Conservation (phyloP, 2,888 invertebrate species). For the Aphrophora alni region DNA sequence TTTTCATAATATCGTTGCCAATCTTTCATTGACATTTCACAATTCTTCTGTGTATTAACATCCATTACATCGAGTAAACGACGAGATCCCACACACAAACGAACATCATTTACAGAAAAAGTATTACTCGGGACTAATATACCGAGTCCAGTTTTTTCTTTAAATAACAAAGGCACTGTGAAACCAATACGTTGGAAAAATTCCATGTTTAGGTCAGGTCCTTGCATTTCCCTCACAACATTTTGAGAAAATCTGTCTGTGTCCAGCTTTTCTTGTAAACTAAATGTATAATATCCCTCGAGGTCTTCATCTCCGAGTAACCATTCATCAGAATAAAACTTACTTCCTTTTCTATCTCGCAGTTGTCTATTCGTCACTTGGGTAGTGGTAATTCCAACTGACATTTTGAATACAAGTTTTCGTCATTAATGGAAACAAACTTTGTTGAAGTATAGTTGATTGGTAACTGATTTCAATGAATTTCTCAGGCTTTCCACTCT, state of each 20-base stretch:
- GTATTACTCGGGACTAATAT: constrained; percentile 85
- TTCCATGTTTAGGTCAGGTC: constrained; percentile 60
- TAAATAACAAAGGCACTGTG: constrained; percentile 79
- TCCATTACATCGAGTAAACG: constrained; percentile 97
- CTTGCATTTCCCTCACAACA: constrained; percentile 87
- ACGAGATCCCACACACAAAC: constrained; percentile 89
- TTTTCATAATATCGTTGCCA: constrained; percentile 83
- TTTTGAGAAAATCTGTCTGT: constrained; percentile 77
- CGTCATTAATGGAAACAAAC: neutral
- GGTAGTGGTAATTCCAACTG: neutral
- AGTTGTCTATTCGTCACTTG: neutral
- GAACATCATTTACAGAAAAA: constrained; percentile 93
- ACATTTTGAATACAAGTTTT: neutral
- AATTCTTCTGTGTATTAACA: constrained; percentile 96
- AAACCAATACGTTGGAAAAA: constrained; percentile 87
- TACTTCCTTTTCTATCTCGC: constrained; percentile 54
- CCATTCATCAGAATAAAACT: constrained; percentile 93
- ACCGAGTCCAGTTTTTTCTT: constrained; percentile 76
- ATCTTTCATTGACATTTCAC: constrained; percentile 98
- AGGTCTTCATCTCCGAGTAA: constrained; percentile 85
- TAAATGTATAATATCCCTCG: constrained; percentile 86
- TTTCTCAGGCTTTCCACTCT: neutral
- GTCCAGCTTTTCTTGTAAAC: constrained; percentile 90
- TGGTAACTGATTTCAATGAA: too few species aligned
- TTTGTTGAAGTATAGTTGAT: too few species aligned